These are phyloP conservation scores for Watsonalla cultraria DNA, from an alignment of 2,888 invertebrate species.

Conservation along the genomic window DNA sequence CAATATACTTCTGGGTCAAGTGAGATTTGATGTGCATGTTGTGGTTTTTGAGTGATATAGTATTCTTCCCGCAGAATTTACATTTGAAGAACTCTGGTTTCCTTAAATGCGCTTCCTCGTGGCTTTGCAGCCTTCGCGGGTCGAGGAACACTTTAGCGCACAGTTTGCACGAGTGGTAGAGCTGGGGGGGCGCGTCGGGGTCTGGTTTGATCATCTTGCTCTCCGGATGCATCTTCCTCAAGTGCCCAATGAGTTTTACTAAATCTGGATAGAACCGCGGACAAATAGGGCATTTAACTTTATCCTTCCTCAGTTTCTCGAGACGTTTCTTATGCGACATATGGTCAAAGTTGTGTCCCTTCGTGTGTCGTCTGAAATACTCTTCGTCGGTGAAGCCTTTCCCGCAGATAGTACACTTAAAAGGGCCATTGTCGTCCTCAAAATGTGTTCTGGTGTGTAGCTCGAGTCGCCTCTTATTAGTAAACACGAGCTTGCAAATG, in stretches of 20 bases:
- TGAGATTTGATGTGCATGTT: constrained; percentile 65
- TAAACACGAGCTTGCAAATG: constrained; percentile 67
- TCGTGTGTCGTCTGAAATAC: constrained; percentile 67
- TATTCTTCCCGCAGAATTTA: constrained; percentile 69
- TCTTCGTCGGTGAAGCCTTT: constrained; percentile 75
- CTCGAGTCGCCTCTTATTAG: constrained; percentile 64
- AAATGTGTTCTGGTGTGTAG: constrained; percentile 69
- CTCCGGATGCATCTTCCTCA: constrained; percentile 66
- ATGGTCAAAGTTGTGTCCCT: constrained; percentile 74
- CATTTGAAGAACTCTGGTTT: constrained; percentile 69
- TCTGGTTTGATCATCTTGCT: constrained; percentile 74
- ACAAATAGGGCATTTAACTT: constrained; percentile 71
- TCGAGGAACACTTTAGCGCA: constrained; percentile 68
- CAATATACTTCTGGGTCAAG: constrained; percentile 57
- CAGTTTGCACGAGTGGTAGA: constrained; percentile 60
- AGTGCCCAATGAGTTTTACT: constrained; percentile 65
- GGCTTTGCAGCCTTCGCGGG: constrained; percentile 50
- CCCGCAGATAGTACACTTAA: constrained; percentile 69
- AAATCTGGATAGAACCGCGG: constrained; percentile 59
- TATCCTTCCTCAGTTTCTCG: constrained; percentile 59
- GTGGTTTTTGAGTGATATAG: constrained; percentile 59
- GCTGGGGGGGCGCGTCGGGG: constrained; percentile 64
- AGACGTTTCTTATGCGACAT: constrained; percentile 60
- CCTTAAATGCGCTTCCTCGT: constrained; percentile 61
- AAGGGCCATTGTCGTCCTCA: constrained; percentile 74